Conservation (phyloP, 2,888 invertebrate genomes). For the Pycnomerus fuliginosus region DNA sequence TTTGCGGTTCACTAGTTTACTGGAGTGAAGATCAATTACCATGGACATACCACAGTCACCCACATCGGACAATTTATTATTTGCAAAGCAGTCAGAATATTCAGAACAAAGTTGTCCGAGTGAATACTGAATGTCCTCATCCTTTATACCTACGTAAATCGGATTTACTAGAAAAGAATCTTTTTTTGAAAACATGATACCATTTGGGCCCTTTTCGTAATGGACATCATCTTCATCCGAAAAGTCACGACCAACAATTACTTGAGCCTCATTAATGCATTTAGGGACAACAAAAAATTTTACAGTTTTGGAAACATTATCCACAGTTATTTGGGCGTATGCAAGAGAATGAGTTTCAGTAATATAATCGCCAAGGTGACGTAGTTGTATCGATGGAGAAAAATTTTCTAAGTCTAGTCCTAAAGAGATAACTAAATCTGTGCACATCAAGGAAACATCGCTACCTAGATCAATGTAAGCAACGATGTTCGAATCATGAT, state of each 20-base stretch:
- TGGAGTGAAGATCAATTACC: background rate
- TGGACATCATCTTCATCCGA: background rate
- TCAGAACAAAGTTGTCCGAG: background rate
- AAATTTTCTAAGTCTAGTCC: background rate
- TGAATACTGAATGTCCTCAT: background rate
- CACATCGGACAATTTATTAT: constrained; percentile 1
- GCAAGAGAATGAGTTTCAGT: background rate
- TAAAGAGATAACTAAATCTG: background rate
- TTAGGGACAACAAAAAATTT: constrained; percentile 1
- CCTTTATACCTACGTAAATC: too few species aligned
- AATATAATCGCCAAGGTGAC: background rate
- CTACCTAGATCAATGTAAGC: too few species aligned
- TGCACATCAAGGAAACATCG: too few species aligned
- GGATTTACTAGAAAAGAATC: too few species aligned
- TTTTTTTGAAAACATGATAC: constrained; percentile 1
- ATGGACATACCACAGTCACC: background rate
- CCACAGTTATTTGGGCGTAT: background rate
- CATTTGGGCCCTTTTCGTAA: constrained; percentile 4
- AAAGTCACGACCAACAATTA: constrained; percentile 4
- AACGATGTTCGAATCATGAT: too few species aligned
- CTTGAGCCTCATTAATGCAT: background rate
- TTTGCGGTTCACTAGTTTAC: background rate
- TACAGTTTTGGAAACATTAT: background rate
- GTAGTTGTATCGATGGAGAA: background rate
- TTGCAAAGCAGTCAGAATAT: constrained; percentile 1